These are phyloP conservation scores for Crambe crambe DNA, from an alignment of 37 sponge, comb jelly and placozoan genomes.

Conservation along the genomic window DNA sequence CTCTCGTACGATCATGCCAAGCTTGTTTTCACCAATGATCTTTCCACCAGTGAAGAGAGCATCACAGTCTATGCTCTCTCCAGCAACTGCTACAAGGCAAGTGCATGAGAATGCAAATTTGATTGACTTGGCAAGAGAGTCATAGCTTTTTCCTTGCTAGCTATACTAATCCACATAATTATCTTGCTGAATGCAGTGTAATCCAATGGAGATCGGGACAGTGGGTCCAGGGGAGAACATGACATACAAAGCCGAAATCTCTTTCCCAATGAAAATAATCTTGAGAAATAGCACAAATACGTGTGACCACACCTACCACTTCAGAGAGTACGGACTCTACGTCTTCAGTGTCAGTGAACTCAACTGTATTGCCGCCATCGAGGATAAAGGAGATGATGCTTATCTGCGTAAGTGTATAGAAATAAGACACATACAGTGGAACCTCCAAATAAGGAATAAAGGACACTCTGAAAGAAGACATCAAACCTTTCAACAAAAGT, in stretches of 20 bases:
- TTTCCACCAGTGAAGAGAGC: not conserved
- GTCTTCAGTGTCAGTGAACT: not conserved
- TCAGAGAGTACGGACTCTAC: not conserved
- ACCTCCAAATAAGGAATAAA: not conserved
- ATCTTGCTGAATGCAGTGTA: not conserved
- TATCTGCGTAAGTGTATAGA: not conserved
- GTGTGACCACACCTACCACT: not conserved
- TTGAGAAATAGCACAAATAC: not conserved
- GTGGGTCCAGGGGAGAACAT: not conserved
- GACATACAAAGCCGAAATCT: not conserved
- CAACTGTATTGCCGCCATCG: not conserved
- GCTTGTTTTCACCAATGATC: not conserved
- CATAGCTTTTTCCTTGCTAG: too few species aligned
- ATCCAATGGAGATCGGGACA: not conserved
- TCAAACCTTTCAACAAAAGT: too few species aligned
- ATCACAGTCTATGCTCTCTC: not conserved
- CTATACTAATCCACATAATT: not conserved
- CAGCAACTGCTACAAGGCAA: not conserved
- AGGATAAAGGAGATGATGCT: not conserved
- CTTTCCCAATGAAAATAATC: not conserved
- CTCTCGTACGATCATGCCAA: not conserved
- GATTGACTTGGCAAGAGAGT: too few species aligned
- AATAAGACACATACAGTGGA: too few species aligned
- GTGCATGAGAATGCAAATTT: too few species aligned
- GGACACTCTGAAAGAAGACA: too few species aligned